These are phyloP conservation scores for Dryadula phaetusa DNA, from an alignment of 2,888 invertebrate species.

Conservation along the genomic window DNA sequence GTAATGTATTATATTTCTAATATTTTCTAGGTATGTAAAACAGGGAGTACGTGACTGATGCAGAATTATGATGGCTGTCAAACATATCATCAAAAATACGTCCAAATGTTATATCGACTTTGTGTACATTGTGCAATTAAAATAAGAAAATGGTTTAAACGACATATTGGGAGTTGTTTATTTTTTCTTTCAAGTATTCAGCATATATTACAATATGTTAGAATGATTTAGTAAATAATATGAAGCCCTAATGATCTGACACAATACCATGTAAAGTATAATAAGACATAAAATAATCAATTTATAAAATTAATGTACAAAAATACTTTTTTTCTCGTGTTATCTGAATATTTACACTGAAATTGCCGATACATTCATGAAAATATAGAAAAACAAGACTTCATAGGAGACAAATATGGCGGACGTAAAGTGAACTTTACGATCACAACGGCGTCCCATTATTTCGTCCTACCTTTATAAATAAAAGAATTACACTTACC, in stretches of 20 bases:
- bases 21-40: constrained; percentile 35
- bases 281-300: constrained; percentile 4
- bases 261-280: background rate
- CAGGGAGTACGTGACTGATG: constrained; percentile 62
- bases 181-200: background rate
- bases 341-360: constrained; percentile 15
- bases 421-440: constrained; percentile 73
- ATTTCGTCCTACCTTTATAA: constrained; percentile 51
- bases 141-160: background rate
- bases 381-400: constrained; percentile 78
- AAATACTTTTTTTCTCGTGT: constrained; percentile 2
- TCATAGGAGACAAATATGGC: constrained; percentile 80
- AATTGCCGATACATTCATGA: constrained; percentile 35
- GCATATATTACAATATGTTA: background rate
- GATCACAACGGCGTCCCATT: constrained; percentile 75
- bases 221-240: constrained; percentile 23
- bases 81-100: constrained; percentile 33
- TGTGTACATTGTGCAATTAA: background rate
- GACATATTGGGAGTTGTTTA: background rate
- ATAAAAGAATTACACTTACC: constrained; percentile 71
- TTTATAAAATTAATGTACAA: background rate
- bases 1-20: constrained; percentile 18
- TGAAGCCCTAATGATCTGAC: constrained; percentile 18
- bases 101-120: background rate
- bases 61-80: constrained; percentile 51